Conservation (phyloP, 2,888 invertebrate genomes). For the Serrognathus titanus region DNA sequence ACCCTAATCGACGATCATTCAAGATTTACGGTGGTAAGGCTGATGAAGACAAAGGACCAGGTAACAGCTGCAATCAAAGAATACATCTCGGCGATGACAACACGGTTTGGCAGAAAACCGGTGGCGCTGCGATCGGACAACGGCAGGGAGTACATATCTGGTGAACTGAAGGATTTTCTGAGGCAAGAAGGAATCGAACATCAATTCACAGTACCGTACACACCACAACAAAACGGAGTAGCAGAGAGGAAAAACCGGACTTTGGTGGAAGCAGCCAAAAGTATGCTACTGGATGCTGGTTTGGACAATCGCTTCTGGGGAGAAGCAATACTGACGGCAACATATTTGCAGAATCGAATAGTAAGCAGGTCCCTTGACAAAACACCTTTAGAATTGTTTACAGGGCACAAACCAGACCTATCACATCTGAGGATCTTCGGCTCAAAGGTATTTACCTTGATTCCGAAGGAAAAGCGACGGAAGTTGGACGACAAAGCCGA, state of each 20-base stretch:
- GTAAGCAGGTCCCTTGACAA: not conserved
- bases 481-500: not conserved
- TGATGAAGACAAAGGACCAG: not conserved
- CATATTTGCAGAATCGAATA: slow-evolving; percentile 3
- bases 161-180: not conserved
- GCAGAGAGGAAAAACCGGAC: not conserved
- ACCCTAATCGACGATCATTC: too few species aligned
- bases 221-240: slow-evolving; percentile 8
- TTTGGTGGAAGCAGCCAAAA: not conserved
- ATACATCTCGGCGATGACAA: not conserved
- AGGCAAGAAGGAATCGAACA: not conserved
- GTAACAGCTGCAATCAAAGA: not conserved
- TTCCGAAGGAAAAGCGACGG: not conserved
- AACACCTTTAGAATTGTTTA: not conserved
- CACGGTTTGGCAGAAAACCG: not conserved
- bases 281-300: not conserved
- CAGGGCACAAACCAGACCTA: not conserved
- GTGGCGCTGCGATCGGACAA: not conserved
- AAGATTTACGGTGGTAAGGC: not conserved
- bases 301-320: slow-evolving; percentile 3
- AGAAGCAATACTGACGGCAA: slow-evolving; percentile 2
- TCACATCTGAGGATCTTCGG: slow-evolving; percentile 1
- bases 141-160: slow-evolving; percentile 3
- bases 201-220: not conserved
- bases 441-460: not conserved